Base-by-base conservation (phyloP, 2,797 vertebrate species). In the Crenichthys baileyi region DNA sequence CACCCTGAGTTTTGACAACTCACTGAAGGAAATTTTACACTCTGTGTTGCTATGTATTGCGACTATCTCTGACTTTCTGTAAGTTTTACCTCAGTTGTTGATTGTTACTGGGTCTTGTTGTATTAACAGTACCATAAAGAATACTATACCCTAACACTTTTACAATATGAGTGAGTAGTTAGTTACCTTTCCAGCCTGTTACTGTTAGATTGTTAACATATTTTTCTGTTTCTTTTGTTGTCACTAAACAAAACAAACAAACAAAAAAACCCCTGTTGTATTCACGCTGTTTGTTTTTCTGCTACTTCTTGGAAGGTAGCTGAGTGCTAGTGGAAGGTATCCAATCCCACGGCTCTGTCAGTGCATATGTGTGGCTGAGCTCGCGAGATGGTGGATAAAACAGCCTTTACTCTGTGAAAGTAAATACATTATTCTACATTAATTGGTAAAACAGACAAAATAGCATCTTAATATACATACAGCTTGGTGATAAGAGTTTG, bases 261-360 rank as follows among this genome's bases (percentile, higher is more conserved):
- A 60, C 48, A 26, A 75, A 71, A 60, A 80, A 73, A 74, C 29
- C 72, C 65, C 72, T 70, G 26, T 58, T 70, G 63, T 68, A 50
- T 79, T 79, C 60, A 67, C 20, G 72, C 78, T 67, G 60, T 79
- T 70, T 60, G 63, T 70, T 60, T 75, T 44, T 75, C 73, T 70
- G 53, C 53, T 75, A 56, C 72, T 75, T 80, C 72, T 70, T 80
- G 65, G 67, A 75, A 80, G 41, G 72, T 75, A 70, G 65, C 73
- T 60, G 65, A 58, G 31, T 73, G 71, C 77, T 67, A 41, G 77
- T 79, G 77, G 77, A 73, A 73, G 58, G 50, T 73, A 41, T 72
- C 71, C 77, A 79, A 72, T 79, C 46, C 58, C 60, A 55, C 60
- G 24, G 46, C 24, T 60, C 44, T 61, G 29, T 80, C 65, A 60